These are phyloP conservation scores for Octodon degus DNA, from an alignment of 2,113 vertebrate species.

Conservation along the genomic window DNA sequence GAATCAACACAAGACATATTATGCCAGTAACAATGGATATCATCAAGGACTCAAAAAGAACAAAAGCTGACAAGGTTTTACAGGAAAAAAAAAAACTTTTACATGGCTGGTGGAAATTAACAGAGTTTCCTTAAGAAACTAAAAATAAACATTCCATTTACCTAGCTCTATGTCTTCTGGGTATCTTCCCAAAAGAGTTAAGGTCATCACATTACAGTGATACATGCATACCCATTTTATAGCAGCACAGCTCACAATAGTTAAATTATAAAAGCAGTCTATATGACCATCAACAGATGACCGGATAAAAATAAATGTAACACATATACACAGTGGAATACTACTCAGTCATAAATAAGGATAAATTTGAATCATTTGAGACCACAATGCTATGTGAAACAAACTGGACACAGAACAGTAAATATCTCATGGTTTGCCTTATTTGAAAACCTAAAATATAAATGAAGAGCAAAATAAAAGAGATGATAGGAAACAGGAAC, in stretches of 20 bases:
- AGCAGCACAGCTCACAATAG: neutral
- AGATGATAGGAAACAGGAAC: neutral
- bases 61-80: neutral
- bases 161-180: neutral
- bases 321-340: neutral
- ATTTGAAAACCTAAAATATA: neutral
- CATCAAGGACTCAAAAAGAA: neutral
- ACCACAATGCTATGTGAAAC: neutral
- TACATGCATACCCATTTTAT: neutral
- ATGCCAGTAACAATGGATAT: neutral
- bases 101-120: neutral
- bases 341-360: neutral
- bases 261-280: neutral
- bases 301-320: neutral
- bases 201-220: neutral
- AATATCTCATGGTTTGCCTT: neutral
- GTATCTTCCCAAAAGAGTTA: neutral
- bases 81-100: neutral
- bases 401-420: neutral
- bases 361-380: neutral
- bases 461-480: neutral
- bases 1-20: neutral
- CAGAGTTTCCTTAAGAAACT: neutral
- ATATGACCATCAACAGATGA: neutral
- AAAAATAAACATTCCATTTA: neutral